phyloP scores from a whole-genome alignment of 2,113 vertebrate genomes.

The Mesoclemmys tuberculata region DNA sequence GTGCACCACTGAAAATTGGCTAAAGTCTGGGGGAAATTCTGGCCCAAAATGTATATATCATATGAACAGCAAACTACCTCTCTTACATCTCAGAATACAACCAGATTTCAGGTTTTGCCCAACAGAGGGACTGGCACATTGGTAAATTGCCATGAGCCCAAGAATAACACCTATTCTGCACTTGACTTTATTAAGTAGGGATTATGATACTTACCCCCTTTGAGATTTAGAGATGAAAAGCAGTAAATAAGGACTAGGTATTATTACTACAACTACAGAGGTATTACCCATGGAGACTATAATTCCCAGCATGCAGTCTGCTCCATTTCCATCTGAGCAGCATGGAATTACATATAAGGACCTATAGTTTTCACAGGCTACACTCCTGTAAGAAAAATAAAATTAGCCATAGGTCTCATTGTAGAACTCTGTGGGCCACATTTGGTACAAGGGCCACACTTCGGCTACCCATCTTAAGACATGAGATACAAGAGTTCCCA shows the following conservation, averaged over 20 bases:
- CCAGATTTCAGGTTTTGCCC: background rate
- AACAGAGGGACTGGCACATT: background rate
- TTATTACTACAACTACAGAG: background rate
- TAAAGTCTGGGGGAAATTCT: background rate
- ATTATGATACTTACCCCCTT: background rate
- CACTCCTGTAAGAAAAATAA: background rate
- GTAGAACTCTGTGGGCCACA: background rate
- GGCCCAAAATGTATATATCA: background rate
- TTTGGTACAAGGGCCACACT: background rate
- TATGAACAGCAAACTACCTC: background rate
- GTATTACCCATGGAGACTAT: background rate
- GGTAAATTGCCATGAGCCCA: background rate
- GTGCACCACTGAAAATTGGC: background rate
- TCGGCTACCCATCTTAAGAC: background rate
- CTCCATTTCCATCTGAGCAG: background rate
- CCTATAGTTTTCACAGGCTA: background rate
- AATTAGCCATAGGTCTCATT: background rate
- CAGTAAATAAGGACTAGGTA: background rate
- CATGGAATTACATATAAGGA: background rate
- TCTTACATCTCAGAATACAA: background rate
- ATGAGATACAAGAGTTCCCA: background rate
- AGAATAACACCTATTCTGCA: background rate
- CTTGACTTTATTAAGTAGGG: background rate
- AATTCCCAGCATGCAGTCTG: background rate
- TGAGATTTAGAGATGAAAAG: background rate